phyloP scores from a whole-genome alignment of 2,113 vertebrate genomes.

The Herpailurus yagouaroundi region DNA sequence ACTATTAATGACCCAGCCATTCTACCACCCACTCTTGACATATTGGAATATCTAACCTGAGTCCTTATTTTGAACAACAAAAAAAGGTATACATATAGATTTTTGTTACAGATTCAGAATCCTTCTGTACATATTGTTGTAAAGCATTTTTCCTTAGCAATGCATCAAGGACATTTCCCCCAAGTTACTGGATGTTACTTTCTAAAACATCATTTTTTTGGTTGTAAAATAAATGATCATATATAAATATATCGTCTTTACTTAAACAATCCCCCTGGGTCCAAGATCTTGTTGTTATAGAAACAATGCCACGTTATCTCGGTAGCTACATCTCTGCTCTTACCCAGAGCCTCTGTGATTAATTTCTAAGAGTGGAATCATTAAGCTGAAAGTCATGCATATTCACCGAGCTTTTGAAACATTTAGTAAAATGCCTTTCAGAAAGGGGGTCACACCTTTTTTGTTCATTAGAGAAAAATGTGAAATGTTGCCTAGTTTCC shows the following conservation, averaged over 20 bases:
- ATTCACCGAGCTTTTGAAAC: constrained; percentile 38
- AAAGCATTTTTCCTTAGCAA: constrained; percentile 7
- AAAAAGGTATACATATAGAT: constrained; percentile 24
- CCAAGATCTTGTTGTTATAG: constrained; percentile 26
- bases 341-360: not conserved
- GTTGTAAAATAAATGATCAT: constrained; percentile 36
- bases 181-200: constrained; percentile 42
- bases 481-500: constrained; percentile 48
- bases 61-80: constrained; percentile 46
- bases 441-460: constrained; percentile 9
- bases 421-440: not conserved
- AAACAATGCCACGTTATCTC: not conserved
- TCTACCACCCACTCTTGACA: not conserved
- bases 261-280: constrained; percentile 38
- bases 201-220: constrained; percentile 51
- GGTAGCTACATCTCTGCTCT: constrained; percentile 43
- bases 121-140: not conserved
- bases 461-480: constrained; percentile 40
- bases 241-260: constrained; percentile 51
- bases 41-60: not conserved
- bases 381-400: constrained; percentile 33
- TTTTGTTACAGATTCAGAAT: constrained; percentile 43
- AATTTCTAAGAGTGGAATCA: not conserved
- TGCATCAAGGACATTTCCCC: constrained; percentile 49
- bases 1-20: not conserved